A percentile compares a stretch with the other conserved stretches of the same genome.
These are phyloP conservation scores for Ophiodon elongatus DNA, from an alignment of 2,113 vertebrate species.

Conservation along the genomic window DNA sequence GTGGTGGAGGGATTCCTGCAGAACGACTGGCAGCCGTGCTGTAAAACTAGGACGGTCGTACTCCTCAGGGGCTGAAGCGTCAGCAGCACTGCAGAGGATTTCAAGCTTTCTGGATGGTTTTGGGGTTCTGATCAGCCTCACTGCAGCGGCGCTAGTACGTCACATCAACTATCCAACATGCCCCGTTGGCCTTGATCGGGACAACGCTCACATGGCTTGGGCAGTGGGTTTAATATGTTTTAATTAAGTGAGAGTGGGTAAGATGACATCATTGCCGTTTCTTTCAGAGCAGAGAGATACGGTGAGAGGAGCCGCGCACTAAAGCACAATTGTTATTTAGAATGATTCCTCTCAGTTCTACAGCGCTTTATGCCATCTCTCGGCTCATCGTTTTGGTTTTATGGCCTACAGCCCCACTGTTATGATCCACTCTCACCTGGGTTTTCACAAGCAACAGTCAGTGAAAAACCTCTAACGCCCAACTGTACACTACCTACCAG, in stretches of 20 bases:
- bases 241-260: background rate
- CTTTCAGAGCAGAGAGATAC: background rate
- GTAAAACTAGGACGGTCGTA: constrained; percentile 16
- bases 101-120: constrained; percentile 15
- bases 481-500: background rate
- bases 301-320: background rate
- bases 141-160: background rate
- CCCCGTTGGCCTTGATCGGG: background rate
- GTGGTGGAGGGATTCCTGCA: constrained; percentile 49
- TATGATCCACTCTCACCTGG: background rate
- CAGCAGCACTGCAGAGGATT: constrained; percentile 31
- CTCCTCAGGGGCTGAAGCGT: constrained; percentile 22
- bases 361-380: background rate
- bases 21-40: constrained; percentile 13
- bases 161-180: constrained; percentile 7
- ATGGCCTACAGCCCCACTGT: background rate
- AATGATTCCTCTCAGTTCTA: background rate
- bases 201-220: background rate
- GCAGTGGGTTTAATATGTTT: background rate
- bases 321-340: background rate
- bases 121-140: background rate
- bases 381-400: background rate
- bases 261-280: constrained; percentile 1
- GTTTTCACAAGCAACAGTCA: background rate
- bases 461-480: background rate